A percentile compares a stretch with the other conserved stretches of the same genome.
phyloP scores from a whole-genome alignment of 1,140 invertebrate genomes.

The Polypedilum vanderplanki region DNA sequence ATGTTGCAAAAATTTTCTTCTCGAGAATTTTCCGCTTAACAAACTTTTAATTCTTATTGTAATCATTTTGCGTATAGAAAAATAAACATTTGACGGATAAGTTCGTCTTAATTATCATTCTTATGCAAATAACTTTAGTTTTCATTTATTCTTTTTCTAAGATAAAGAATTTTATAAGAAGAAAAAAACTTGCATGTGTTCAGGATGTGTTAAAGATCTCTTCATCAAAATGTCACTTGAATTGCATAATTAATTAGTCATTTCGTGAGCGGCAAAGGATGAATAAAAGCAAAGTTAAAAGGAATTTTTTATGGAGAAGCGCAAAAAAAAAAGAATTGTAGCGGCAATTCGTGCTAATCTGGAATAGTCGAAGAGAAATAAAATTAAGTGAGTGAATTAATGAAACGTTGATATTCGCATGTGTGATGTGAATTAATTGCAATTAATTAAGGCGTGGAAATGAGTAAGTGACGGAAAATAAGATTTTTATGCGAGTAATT shows the following conservation, averaged over 20 bases:
- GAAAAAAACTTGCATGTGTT: conserved; percentile 1
- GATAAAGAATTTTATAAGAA: neutral
- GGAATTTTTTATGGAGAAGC: neutral
- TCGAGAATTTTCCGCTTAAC: neutral
- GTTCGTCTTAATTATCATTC: too few relatives aligned
- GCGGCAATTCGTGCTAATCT: neutral
- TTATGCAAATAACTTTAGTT: too few relatives aligned
- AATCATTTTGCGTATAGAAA: neutral
- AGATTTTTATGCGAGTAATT: neutral
- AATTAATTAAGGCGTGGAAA: conserved; percentile 6
- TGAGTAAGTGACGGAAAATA: neutral
- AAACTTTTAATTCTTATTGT: neutral
- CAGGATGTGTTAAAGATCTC: conserved; percentile 21
- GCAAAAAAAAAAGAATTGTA: neutral
- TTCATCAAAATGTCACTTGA: conserved; percentile 24
- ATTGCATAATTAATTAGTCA: conserved; percentile 27
- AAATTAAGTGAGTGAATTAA: neutral
- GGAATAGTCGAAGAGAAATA: neutral
- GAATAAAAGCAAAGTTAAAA: neutral
- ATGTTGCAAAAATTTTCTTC: neutral
- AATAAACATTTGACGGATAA: neutral
- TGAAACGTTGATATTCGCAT: neutral
- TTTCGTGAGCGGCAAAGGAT: neutral
- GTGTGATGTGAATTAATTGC: conserved; percentile 27
- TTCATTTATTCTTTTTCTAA: neutral